Percentiles rank a stretch among this genome's conserved stretches.
These are phyloP conservation scores for Halcyon badia DNA, from an alignment of 2,797 vertebrate genomes.

Conservation along the genomic window DNA sequence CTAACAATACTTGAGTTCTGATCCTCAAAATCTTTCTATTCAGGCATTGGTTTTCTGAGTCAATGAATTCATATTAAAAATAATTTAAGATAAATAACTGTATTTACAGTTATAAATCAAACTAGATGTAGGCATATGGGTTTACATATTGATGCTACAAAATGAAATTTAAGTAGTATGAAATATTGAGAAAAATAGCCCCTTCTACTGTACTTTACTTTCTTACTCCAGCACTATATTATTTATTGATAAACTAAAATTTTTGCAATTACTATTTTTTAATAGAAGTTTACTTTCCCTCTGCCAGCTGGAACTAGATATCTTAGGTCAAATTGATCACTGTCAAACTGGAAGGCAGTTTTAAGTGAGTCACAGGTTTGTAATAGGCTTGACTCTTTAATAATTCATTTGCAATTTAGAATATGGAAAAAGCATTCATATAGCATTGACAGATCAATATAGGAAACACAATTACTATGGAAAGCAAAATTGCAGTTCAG, in stretches of 20 bases:
- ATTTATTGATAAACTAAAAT: neutral
- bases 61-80: neutral
- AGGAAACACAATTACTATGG: neutral
- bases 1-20: neutral
- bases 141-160: neutral
- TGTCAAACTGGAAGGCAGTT: neutral
- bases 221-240: neutral
- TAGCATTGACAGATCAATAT: neutral
- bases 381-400: neutral
- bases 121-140: neutral
- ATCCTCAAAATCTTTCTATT: neutral
- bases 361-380: neutral
- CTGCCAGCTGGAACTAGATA: neutral
- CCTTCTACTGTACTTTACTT: neutral
- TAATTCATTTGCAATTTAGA: neutral
- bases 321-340: neutral
- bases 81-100: neutral
- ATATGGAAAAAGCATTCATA: neutral
- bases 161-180: neutral
- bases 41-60: neutral
- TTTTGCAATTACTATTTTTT: neutral
- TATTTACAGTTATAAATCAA: neutral
- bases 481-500: neutral
- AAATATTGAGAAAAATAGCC: neutral
- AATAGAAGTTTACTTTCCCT: neutral